Evolutionary conservation across 2,797 vertebrate genomes (phyloP).

Genomic region (Knipowitschia caucasica): DNA sequence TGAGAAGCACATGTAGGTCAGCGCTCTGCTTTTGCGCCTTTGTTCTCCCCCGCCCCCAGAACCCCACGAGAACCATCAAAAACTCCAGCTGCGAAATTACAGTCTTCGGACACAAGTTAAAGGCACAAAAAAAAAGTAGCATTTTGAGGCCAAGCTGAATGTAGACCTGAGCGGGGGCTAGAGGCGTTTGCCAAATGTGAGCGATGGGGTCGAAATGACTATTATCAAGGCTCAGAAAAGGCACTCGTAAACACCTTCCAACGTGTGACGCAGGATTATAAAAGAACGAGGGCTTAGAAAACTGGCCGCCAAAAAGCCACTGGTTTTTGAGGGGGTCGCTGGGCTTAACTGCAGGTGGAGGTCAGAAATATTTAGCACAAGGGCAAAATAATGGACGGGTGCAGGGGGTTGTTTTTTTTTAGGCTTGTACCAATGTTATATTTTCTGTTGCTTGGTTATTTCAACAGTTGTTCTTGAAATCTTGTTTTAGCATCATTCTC

Average conservation of each 20-base stretch:
- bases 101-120: slow-evolving; percentile 28
- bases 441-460: too few species aligned
- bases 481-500: too few species aligned
- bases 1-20: slow-evolving; percentile 67
- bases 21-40: slow-evolving; percentile 19
- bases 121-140: neutral
- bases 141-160: slow-evolving; percentile 14
- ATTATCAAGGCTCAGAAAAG: slow-evolving; percentile 23
- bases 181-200: slow-evolving; percentile 2
- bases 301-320: neutral
- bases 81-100: slow-evolving; percentile 37
- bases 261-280: slow-evolving; percentile 3
- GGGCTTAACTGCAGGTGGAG: slow-evolving; percentile 1
- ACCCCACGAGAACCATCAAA: slow-evolving; percentile 28
- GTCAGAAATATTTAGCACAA: neutral
- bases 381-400: neutral
- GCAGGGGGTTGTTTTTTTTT: neutral
- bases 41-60: slow-evolving; percentile 15
- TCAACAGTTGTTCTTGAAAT: too few species aligned
- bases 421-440: too few species aligned
- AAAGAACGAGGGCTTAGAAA: neutral
- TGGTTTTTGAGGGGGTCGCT: neutral
- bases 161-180: slow-evolving; percentile 11
- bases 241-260: slow-evolving; percentile 19
- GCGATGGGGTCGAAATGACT: slow-evolving; percentile 23